Conservation (phyloP, 1,140 invertebrate species). For the Platorchestia sp. region DNA sequence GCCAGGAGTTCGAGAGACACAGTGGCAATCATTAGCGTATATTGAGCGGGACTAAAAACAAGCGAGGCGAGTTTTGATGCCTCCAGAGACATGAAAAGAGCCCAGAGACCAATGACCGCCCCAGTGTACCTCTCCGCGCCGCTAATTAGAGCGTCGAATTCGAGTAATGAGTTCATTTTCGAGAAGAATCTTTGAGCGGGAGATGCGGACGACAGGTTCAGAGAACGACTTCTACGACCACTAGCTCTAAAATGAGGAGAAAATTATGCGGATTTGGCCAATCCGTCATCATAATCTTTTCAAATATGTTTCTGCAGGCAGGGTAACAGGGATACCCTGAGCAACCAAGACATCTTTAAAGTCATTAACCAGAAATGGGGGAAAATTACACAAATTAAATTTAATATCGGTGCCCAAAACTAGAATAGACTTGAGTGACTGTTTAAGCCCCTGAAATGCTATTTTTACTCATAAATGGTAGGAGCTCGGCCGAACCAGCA, state of each 20-base stretch:
- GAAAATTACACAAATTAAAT: neutral
- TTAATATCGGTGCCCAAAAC: neutral
- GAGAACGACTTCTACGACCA: neutral
- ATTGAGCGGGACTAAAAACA: conserved; percentile 31
- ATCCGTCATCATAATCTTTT: neutral
- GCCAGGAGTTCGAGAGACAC: neutral
- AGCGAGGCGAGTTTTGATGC: neutral
- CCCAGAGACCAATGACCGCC: conserved; percentile 11
- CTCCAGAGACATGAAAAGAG: conserved; percentile 7
- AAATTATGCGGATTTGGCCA: neutral
- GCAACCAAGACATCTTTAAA: neutral
- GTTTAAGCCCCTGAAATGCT: neutral
- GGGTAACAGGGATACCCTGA: neutral
- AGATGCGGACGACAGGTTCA: neutral
- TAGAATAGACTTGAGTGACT: neutral
- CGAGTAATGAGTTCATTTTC: conserved; percentile 28
- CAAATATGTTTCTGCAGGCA: neutral
- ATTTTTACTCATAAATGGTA: neutral
- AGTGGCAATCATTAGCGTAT: conserved; percentile 3
- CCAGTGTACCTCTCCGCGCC: neutral
- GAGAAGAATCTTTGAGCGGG: neutral
- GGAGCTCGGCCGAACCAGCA: neutral
- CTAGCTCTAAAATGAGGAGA: neutral
- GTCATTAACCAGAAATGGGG: neutral
- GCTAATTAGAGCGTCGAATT: conserved; percentile 27